phyloP scores from a whole-genome alignment of 2,797 vertebrate species.

The Labeo calbasu region DNA sequence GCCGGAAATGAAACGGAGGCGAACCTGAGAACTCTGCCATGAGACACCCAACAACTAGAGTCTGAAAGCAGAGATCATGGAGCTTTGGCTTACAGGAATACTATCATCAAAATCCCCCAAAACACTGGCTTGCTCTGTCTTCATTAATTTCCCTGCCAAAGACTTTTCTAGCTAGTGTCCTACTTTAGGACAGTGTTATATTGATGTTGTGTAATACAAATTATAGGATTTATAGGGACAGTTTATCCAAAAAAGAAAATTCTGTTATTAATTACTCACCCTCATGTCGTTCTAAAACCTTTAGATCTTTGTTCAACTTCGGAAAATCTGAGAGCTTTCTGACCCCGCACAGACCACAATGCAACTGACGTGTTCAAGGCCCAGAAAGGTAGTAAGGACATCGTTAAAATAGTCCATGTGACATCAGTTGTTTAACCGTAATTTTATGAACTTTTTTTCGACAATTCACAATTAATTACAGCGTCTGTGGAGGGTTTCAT shows the following conservation, averaged over 20 bases:
- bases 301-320: too few relatives aligned
- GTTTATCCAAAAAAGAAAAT: not conserved
- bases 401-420: too few relatives aligned
- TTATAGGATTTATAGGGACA: not conserved
- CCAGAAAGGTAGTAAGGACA: too few relatives aligned
- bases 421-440: too few relatives aligned
- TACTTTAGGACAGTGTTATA: not conserved
- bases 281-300: too few relatives aligned
- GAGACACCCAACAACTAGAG: constrained; percentile 18
- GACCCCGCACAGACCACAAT: too few relatives aligned
- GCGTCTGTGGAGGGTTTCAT: too few relatives aligned
- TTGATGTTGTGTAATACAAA: not conserved
- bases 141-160: not conserved
- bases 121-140: not conserved
- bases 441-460: too few relatives aligned
- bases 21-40: constrained; percentile 21
- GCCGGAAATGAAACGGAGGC: constrained; percentile 6
- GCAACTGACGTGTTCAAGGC: too few relatives aligned
- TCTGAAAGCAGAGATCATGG: constrained; percentile 20
- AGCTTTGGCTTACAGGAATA: not conserved
- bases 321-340: too few relatives aligned
- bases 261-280: not conserved
- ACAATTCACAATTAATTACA: too few relatives aligned
- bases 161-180: not conserved
- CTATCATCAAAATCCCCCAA: not conserved